A percentile compares a stretch with the other conserved stretches of the same genome.
phyloP scores from a whole-genome alignment of 2,113 vertebrate species.

The Ifrita kowaldi region DNA sequence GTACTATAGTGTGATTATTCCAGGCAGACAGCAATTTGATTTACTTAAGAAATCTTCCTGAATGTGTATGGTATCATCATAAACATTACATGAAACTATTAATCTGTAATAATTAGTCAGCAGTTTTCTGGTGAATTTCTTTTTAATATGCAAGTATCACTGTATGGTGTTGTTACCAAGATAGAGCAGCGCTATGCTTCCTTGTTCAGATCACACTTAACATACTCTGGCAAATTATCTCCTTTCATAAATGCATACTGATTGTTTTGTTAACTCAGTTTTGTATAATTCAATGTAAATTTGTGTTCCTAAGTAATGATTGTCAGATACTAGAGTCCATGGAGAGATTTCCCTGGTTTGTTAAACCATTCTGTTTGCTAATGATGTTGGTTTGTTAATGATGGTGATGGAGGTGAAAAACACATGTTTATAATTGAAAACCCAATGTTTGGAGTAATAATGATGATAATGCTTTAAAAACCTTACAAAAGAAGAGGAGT shows the following conservation, averaged over 20 bases:
- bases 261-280: not conserved
- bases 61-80: not conserved
- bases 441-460: not conserved
- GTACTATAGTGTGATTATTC: not conserved
- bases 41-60: not conserved
- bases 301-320: not conserved
- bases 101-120: not conserved
- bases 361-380: not conserved
- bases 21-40: not conserved
- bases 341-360: accelerated
- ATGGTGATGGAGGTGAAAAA: not conserved
- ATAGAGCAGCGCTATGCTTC: not conserved
- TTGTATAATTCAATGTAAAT: not conserved
- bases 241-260: not conserved
- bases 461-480: not conserved
- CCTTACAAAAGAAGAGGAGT: not conserved
- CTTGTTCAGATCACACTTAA: not conserved
- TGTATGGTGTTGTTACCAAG: not conserved
- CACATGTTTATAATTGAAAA: not conserved
- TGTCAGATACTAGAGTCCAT: not conserved
- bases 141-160: not conserved
- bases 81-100: not conserved
- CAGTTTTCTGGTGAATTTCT: not conserved
- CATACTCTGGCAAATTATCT: not conserved
- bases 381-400: not conserved